Evolutionary conservation across 1,140 invertebrate species (phyloP), one percentile per base, ranked within the genome.

Genomic region (Aphelenchoides fujianensis): DNA sequence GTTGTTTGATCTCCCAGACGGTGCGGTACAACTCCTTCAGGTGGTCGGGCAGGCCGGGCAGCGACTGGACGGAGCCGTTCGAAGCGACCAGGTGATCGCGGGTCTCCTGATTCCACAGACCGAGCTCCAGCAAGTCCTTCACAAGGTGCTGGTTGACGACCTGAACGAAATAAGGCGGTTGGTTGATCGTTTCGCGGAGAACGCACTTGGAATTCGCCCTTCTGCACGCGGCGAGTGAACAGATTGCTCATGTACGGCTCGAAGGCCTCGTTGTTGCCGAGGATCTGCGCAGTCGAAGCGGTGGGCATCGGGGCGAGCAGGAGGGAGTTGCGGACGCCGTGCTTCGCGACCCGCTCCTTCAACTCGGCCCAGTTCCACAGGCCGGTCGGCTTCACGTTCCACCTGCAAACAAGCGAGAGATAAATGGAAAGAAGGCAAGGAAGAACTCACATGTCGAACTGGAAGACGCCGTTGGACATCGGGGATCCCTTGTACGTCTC

Each of bases 401-500:
- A 79, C n/a, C n/a, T n/a, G n/a, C n/a, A n/a, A n/a, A n/a, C n/a
- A n/a, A n/a, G n/a, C n/a, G n/a, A n/a, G n/a, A n/a, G n/a, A n/a
- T n/a, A n/a, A n/a, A n/a, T n/a, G n/a, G n/a, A n/a, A n/a, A n/a
- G n/a, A n/a, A n/a, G n/a, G n/a, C n/a, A n/a, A n/a, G n/a, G n/a
- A n/a, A n/a, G n/a, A n/a, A n/a, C n/a, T n/a, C n/a, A n/a, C 95
- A 99, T 97, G 78, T 99, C 96, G 85, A 93, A 95, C 85, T 99
- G 97, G 16, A 99, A 87, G 77, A 97, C 92, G 67, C 95, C 96
- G 88, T 95, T 91, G 83, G 94, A 97, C 9, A 92, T 91, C 27
- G 96, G 96, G 74, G 88, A 90, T 7, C 95, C 95, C 81, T 89
- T 84, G 84, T 97, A 98, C 0, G 93, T 93, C 81, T 93, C 63